Evolutionary conservation across 2,888 invertebrate genomes (phyloP).

Genomic region (Megastigmus dorsalis): DNA sequence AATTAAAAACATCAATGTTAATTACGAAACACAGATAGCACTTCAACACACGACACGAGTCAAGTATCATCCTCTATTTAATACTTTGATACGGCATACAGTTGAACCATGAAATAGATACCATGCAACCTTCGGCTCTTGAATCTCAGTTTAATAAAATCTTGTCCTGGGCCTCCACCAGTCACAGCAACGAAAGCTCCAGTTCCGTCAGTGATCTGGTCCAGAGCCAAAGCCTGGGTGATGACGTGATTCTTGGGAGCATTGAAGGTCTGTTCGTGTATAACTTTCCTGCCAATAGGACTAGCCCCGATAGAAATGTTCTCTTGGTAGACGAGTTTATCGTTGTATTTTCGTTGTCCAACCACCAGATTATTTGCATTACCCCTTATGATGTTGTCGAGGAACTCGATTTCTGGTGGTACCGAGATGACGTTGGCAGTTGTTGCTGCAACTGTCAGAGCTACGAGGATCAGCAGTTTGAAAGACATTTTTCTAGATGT

Average conservation of each 20-base stretch:
- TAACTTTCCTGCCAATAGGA: slow-evolving; percentile 59
- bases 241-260: slow-evolving; percentile 62
- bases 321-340: slow-evolving; percentile 56
- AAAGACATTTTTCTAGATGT: no score
- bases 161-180: slow-evolving; percentile 72
- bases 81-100: slow-evolving; percentile 65
- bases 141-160: slow-evolving; percentile 70
- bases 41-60: no score
- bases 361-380: slow-evolving; percentile 55
- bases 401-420: no score
- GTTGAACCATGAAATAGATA: slow-evolving; percentile 73
- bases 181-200: slow-evolving; percentile 73
- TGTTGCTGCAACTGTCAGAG: not conserved
- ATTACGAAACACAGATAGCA: not conserved
- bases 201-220: slow-evolving; percentile 73
- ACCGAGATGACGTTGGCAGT: not conserved
- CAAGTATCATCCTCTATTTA: not conserved
- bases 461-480: not conserved
- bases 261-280: slow-evolving; percentile 61
- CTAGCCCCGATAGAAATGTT: slow-evolving; percentile 61
- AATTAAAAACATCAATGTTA: no score
- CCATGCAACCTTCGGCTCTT: slow-evolving; percentile 74
- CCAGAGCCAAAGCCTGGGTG: slow-evolving; percentile 71
- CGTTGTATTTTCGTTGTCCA: slow-evolving; percentile 60
- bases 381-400: no score